Conservation (phyloP, 2,113 vertebrate species). For the Glareola pratincola region DNA sequence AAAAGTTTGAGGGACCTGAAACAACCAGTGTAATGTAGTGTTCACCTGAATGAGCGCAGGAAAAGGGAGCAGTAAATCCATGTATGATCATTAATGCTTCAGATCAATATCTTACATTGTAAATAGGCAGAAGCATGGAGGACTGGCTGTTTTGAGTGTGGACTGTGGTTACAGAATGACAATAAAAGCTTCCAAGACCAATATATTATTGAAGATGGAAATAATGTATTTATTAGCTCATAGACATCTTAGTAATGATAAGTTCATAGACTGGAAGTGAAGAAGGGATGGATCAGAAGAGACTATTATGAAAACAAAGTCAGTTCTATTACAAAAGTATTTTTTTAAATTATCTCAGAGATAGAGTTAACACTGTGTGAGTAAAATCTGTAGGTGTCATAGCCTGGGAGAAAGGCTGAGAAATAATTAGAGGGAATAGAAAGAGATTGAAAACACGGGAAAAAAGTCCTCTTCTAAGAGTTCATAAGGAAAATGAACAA, state of each 20-base stretch:
- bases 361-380: not conserved
- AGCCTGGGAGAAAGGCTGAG: not conserved
- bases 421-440: not conserved
- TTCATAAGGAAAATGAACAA: not conserved
- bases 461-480: not conserved
- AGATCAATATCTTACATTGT: not conserved
- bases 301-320: not conserved
- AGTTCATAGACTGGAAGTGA: not conserved
- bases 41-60: not conserved
- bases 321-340: not conserved
- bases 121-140: not conserved
- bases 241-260: not conserved
- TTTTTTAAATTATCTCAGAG: not conserved
- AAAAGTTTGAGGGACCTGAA: not conserved
- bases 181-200: not conserved
- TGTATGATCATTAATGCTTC: not conserved
- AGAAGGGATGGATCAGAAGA: not conserved
- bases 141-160: not conserved
- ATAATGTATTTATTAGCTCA: not conserved
- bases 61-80: not conserved
- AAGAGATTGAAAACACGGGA: not conserved
- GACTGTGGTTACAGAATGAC: accelerated
- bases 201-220: not conserved
- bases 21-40: not conserved
- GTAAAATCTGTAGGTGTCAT: not conserved